Conservation (phyloP, 1,140 invertebrate species). For the Drosophila tsacasi region DNA sequence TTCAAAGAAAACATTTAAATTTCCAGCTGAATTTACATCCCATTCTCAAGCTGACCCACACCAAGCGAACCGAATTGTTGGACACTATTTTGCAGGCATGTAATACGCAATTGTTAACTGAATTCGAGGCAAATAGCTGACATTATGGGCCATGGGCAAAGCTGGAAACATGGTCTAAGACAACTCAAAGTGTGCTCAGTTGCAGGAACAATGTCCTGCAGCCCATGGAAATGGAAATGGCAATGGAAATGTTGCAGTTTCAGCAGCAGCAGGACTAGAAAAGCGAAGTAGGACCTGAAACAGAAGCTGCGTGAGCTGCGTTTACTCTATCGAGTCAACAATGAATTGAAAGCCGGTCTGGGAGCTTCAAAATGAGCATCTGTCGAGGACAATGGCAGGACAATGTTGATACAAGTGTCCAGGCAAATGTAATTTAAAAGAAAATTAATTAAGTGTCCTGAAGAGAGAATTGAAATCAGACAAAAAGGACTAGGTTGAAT, state of each 20-base stretch:
- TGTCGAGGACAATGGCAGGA: slow-evolving; percentile 33
- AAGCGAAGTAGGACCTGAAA: slow-evolving; percentile 9
- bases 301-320: slow-evolving; percentile 29
- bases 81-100: slow-evolving; percentile 35
- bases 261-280: slow-evolving; percentile 22
- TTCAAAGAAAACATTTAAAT: slow-evolving; percentile 34
- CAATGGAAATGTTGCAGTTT: slow-evolving; percentile 35
- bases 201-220: slow-evolving; percentile 34
- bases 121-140: slow-evolving; percentile 38
- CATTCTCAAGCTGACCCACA: neutral
- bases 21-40: slow-evolving; percentile 33
- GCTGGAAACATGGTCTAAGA: slow-evolving; percentile 30
- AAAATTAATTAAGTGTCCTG: slow-evolving; percentile 75
- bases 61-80: slow-evolving; percentile 24
- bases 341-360: slow-evolving; percentile 66
- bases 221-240: slow-evolving; percentile 31
- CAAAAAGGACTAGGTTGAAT: slow-evolving; percentile 10
- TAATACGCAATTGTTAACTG: slow-evolving; percentile 52
- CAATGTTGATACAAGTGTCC: slow-evolving; percentile 67
- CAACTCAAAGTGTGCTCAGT: slow-evolving; percentile 33
- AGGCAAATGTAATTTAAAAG: slow-evolving; percentile 69
- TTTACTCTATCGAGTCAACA: slow-evolving; percentile 71
- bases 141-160: slow-evolving; percentile 29
- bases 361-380: slow-evolving; percentile 58
- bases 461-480: slow-evolving; percentile 7